Evolutionary conservation across 2,888 invertebrate species (phyloP).

Genomic region (Ophion slaviceki): DNA sequence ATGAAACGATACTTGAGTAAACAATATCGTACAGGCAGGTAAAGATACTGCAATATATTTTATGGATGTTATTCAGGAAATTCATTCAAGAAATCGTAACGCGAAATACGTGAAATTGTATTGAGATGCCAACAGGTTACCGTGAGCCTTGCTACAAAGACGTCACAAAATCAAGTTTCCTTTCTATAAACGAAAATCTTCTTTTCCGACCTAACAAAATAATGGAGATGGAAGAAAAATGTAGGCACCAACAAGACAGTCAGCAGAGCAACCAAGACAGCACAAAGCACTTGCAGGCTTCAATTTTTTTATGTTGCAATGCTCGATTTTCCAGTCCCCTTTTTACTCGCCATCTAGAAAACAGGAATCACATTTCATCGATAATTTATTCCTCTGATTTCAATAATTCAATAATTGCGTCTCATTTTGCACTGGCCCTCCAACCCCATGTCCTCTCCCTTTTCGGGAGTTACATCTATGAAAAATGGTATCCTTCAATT

Average conservation of each 20-base stretch:
- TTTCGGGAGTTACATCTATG: not conserved
- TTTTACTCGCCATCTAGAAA: not conserved
- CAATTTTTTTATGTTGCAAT: too few species aligned
- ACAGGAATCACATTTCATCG: not conserved
- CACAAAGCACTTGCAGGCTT: not conserved
- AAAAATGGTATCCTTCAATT: not conserved
- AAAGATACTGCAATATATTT: constrained; percentile 31
- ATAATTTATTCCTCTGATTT: not conserved
- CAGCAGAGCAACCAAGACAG: too few species aligned
- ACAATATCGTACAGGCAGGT: constrained; percentile 44
- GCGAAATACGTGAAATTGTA: constrained; percentile 10
- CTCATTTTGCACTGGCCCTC: not conserved
- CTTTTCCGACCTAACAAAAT: constrained; percentile 22
- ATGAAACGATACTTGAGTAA: constrained; percentile 54
- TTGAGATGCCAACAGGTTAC: constrained; percentile 21
- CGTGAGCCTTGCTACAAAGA: not conserved
- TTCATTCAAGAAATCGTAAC: constrained; percentile 34
- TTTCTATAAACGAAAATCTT: constrained; percentile 2
- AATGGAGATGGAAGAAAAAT: not conserved
- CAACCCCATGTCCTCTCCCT: not conserved
- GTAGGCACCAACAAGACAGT: not conserved
- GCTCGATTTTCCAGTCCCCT: not conserved
- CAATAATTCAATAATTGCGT: not conserved
- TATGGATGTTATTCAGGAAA: constrained; percentile 44
- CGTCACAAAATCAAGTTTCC: constrained; percentile 26